Conservation (phyloP, 2,888 invertebrate genomes). For the Baronia brevicornis region DNA sequence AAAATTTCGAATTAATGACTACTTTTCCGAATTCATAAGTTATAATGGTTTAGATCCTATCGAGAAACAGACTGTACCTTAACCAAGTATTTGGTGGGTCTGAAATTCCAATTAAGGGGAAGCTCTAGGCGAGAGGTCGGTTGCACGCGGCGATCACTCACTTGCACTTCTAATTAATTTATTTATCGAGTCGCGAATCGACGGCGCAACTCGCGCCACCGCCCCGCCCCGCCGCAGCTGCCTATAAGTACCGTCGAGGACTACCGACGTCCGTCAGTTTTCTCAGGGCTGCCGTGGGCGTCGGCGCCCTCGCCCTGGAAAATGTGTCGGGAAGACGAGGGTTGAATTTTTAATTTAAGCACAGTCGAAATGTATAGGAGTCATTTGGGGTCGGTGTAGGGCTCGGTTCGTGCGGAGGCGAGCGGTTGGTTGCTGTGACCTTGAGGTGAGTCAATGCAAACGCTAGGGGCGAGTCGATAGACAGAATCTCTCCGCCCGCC, state of each 20-base stretch:
- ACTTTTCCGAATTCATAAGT: too few species aligned
- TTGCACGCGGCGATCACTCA: conserved; percentile 70
- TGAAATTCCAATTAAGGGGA: conserved; percentile 67
- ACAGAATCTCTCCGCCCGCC: conserved; percentile 48
- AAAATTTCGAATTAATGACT: too few species aligned
- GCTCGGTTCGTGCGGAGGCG: conserved; percentile 31
- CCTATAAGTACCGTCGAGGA: conserved; percentile 57
- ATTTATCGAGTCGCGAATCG: conserved; percentile 74
- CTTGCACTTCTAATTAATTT: conserved; percentile 77
- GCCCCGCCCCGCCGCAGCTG: conserved; percentile 47
- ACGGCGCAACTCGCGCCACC: conserved; percentile 70
- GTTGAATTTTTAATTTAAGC: conserved; percentile 43
- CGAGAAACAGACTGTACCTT: conserved; percentile 43
- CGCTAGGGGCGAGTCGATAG: conserved; percentile 53
- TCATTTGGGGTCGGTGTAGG: conserved; percentile 41
- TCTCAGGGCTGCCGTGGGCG: conserved; percentile 57
- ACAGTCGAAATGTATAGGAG: conserved; percentile 47
- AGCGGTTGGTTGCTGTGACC: conserved; percentile 43
- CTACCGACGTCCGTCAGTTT: conserved; percentile 65
- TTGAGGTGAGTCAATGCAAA: conserved; percentile 65
- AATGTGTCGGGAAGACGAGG: conserved; percentile 57
- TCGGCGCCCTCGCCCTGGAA: conserved; percentile 46
- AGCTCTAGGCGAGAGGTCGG: conserved; percentile 53
- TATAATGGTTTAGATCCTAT: too few species aligned
- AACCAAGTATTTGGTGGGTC: conserved; percentile 40